Percentiles rank a stretch among this genome's conserved stretches.
Conservation (phyloP, 2,797 vertebrate species). For the Artibeus lituratus region DNA sequence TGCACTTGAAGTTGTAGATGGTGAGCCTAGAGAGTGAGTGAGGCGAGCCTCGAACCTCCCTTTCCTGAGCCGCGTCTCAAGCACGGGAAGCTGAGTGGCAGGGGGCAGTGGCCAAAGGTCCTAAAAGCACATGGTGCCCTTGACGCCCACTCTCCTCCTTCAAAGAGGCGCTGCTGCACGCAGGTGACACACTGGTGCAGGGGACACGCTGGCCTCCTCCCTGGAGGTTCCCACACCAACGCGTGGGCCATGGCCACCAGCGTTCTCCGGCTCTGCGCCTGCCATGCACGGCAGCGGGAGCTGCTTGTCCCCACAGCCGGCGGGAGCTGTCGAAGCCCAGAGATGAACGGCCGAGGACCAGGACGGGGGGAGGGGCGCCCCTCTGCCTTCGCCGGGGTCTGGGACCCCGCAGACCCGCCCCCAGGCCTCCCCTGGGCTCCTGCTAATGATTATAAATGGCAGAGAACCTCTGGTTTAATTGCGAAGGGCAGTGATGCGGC, state of each 20-base stretch:
- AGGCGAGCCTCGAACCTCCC: not conserved
- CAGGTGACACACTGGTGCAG: rapidly evolving
- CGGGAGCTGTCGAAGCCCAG: not conserved
- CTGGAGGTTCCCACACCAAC: rapidly evolving
- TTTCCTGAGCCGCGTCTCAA: not conserved
- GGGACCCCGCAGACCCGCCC: not conserved
- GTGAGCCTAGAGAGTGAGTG: not conserved
- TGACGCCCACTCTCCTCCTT: not conserved
- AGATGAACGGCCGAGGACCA: not conserved
- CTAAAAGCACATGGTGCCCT: not conserved
- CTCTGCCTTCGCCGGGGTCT: not conserved
- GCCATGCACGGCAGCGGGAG: not conserved
- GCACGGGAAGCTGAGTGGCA: not conserved
- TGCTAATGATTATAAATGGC: slow-evolving; percentile 79
- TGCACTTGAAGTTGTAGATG: not conserved
- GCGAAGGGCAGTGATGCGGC: slow-evolving; percentile 79
- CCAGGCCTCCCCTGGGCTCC: slow-evolving; percentile 47
- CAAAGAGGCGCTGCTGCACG: not conserved
- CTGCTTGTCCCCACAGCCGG: not conserved
- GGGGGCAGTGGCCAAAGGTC: no score
- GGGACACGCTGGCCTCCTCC: rapidly evolving
- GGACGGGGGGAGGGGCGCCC: not conserved
- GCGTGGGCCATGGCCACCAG: rapidly evolving
- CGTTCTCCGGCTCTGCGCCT: not conserved
- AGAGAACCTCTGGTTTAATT: slow-evolving; percentile 78